These are phyloP conservation scores for Gastracanthus pulcherrimus DNA, from an alignment of 2,888 invertebrate species.

Conservation along the genomic window DNA sequence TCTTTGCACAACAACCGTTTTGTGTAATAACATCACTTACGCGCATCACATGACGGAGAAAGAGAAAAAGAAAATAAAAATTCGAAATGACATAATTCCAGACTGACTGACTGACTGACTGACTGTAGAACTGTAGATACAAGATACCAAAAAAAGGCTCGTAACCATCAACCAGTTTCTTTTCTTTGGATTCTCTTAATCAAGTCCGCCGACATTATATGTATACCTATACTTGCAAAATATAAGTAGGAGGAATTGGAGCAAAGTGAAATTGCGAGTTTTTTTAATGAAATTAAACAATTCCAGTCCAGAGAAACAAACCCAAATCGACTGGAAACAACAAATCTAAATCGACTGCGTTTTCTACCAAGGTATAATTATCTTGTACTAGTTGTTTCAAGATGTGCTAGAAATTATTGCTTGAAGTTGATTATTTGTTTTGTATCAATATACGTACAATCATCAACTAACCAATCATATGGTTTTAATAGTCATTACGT, in stretches of 20 bases:
- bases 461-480: no score
- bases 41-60: not conserved
- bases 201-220: not conserved
- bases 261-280: not conserved
- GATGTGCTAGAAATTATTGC: no score
- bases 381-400: no score
- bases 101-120: not conserved
- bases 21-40: not conserved
- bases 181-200: conserved; percentile 24
- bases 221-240: not conserved
- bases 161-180: conserved; percentile 42
- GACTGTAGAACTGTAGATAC: no score
- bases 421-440: no score
- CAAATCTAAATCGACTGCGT: no score
- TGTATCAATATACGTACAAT: no score
- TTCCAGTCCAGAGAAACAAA: not conserved
- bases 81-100: conserved; percentile 50
- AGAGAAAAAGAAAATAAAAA: conserved; percentile 23
- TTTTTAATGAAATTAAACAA: conserved; percentile 1
- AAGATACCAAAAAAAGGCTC: conserved; percentile 15
- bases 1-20: conserved; percentile 27
- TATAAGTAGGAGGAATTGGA: not conserved
- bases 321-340: no score
- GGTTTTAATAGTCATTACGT: no score
- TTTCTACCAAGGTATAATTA: no score